phyloP scores from a whole-genome alignment of 2,888 invertebrate species.

The Drosophila rellima region DNA sequence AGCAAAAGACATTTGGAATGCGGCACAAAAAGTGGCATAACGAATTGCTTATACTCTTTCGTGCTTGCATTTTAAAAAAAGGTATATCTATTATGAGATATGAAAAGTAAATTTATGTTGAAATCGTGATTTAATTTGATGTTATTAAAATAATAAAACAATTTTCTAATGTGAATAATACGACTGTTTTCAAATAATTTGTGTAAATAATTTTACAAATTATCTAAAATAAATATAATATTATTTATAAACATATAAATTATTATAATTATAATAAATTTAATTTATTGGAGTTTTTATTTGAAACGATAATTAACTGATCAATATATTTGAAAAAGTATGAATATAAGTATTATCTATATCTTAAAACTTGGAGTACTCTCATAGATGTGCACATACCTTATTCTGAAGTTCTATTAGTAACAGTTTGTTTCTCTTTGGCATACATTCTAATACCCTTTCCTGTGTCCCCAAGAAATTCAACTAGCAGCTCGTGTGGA shows the following conservation, averaged over 20 bases:
- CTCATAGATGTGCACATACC: not conserved
- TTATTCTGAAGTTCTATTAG: not conserved
- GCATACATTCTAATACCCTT: not conserved
- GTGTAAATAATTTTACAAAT: no score
- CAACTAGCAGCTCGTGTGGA: not conserved
- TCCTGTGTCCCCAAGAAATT: not conserved
- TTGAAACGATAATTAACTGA: not conserved
- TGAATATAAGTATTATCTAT: not conserved
- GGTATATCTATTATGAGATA: no score
- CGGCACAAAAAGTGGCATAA: not conserved
- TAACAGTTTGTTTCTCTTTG: not conserved
- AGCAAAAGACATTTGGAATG: constrained; percentile 22
- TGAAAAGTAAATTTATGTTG: no score
- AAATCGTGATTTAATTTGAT: no score
- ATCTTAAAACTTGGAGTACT: no score
- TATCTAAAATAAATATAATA: no score
- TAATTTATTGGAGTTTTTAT: not conserved
- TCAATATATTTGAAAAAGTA: not conserved
- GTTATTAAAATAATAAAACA: no score
- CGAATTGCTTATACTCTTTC: not conserved
- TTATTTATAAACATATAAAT: no score
- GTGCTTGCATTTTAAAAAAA: no score
- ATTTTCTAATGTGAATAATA: no score
- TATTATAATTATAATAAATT: not conserved
- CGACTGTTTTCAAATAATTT: no score